Evolutionary conservation across 2,888 invertebrate species (phyloP), one percentile per base, ranked within the genome.

Genomic region (Clivina fossor): DNA sequence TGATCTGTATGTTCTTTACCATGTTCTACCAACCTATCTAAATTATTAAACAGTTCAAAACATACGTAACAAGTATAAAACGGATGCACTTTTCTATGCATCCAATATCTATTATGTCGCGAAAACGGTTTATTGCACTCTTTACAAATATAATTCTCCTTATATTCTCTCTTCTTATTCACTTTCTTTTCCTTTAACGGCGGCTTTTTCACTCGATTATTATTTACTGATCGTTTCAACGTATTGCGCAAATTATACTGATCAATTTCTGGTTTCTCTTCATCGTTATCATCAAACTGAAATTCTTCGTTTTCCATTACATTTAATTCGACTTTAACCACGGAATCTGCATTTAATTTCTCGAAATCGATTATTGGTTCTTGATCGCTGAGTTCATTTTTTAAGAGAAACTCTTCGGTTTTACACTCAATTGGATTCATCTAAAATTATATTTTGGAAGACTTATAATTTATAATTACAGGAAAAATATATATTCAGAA

Each of bases 251-350:
- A 46, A 46, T 30, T 30, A 46, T 46, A 46, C 18, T 32, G 40
- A 2, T 19, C 22, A 19, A 5, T 16, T 7, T 24, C 15, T 19
- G 35, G 16, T 48, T 11, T 11, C 8, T 20, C 16, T n/a, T 35
- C 33, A 15, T 35, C 35, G 22, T 13, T 19, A 13, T 48, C 35
- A 35, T 48, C 19, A 15, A 35, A 48, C 5, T 35, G 20, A 16
- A 35, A n/a, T 35, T 48, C 48, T 32, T 33, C 35, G 13, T 33
- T 48, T 19, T 48, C 48, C 5, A 11, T n/a, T n/a, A 48, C 35
- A 35, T 35, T 35, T 11, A 48, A 9, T 35, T 48, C 48, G 16
- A 48, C 37, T 35, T 48, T 48, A 4, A 48, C 48, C 33, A 48
- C 22, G 2, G 20, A 11, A 22, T 24, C 11, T 26, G 26, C 22